Percentiles rank a stretch among this genome's conserved stretches.
phyloP scores from a whole-genome alignment of 2,113 vertebrate genomes.

The Eonycteris spelaea region DNA sequence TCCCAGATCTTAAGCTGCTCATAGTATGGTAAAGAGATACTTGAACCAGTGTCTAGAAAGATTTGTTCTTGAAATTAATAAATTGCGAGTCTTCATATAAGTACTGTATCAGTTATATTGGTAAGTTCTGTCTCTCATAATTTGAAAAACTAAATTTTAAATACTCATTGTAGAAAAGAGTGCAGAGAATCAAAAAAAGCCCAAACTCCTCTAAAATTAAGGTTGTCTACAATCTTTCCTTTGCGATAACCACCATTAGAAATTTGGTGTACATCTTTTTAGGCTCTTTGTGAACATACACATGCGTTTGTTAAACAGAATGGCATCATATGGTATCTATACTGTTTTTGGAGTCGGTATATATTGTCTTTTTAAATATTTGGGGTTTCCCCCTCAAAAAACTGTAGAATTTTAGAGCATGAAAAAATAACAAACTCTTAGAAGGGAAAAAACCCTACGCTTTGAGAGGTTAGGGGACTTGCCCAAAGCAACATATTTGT shows the following conservation, averaged over 20 bases:
- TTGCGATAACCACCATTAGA: not conserved
- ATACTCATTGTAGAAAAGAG: not conserved
- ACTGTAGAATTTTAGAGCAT: slow-evolving; percentile 7
- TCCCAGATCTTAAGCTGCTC: not conserved
- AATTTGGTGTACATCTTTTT: not conserved
- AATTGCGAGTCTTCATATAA: not conserved
- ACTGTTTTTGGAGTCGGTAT: not conserved
- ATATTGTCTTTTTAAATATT: not conserved
- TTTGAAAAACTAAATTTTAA: not conserved
- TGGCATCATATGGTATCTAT: not conserved
- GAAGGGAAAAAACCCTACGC: not conserved
- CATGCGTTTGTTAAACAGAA: not conserved
- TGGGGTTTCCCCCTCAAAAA: not conserved
- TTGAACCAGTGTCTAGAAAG: not conserved
- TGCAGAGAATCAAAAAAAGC: not conserved
- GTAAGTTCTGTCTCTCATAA: not conserved
- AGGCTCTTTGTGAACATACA: not conserved
- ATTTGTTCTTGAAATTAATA: not conserved
- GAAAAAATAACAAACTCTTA: not conserved
- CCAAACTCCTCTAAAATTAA: not conserved
- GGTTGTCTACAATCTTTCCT: not conserved
- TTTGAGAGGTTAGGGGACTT: not conserved
- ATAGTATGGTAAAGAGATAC: not conserved
- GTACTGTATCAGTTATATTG: not conserved
- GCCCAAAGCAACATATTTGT: not conserved